Conservation (phyloP, 1,140 invertebrate genomes). For the Heliconius hewitsoni region DNA sequence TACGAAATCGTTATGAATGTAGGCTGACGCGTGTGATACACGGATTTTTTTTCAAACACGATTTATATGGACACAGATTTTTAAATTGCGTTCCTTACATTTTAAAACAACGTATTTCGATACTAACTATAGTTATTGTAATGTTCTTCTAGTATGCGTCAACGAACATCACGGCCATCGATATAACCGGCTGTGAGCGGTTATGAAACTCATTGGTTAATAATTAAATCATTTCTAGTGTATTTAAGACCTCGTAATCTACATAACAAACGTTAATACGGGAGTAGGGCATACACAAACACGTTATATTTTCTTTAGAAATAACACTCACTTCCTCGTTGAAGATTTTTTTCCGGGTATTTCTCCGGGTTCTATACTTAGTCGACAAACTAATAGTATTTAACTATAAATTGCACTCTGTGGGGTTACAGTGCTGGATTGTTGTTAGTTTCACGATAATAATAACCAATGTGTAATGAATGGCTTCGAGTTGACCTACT, state of each 20-base stretch:
- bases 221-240: slow-evolving; percentile 35
- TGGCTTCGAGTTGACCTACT: slow-evolving; percentile 38
- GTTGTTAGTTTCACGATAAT: slow-evolving; percentile 10
- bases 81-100: not conserved
- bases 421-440: not conserved
- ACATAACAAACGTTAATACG: slow-evolving; percentile 44
- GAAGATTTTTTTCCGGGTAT: slow-evolving; percentile 20
- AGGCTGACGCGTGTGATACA: not conserved
- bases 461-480: slow-evolving; percentile 31
- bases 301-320: slow-evolving; percentile 26
- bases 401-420: not conserved
- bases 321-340: slow-evolving; percentile 30
- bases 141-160: slow-evolving; percentile 30
- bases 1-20: not conserved
- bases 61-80: not conserved
- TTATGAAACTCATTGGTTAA: slow-evolving; percentile 40
- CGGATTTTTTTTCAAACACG: not conserved
- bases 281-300: slow-evolving; percentile 42
- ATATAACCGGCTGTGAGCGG: slow-evolving; percentile 10
- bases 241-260: slow-evolving; percentile 41
- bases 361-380: slow-evolving; percentile 15
- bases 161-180: slow-evolving; percentile 44
- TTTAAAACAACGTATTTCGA: not conserved
- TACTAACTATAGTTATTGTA: slow-evolving; percentile 11
- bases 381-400: slow-evolving; percentile 6